Evolutionary conservation across 2,888 invertebrate species (phyloP).

Genomic region (Drosophila borborema): DNA sequence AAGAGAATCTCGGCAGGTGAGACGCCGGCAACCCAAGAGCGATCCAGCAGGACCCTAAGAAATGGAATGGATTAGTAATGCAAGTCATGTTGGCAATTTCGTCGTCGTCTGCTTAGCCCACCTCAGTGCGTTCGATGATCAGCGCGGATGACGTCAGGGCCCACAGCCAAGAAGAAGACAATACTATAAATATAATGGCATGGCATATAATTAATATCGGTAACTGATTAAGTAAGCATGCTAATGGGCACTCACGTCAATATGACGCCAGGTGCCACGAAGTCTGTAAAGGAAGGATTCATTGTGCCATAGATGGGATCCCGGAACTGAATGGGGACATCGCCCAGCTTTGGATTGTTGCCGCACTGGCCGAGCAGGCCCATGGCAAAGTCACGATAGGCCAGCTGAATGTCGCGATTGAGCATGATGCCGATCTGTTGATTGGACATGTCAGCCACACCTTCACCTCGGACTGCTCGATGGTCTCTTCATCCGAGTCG

Average conservation of each 20-base stretch:
- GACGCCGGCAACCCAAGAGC: constrained; percentile 97
- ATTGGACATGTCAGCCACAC: constrained; percentile 97
- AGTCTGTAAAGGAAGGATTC: constrained; percentile 97
- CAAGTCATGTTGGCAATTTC: neutral
- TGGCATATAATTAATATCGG: constrained; percentile 9
- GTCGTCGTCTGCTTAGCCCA: constrained; percentile 51
- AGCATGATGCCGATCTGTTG: constrained; percentile 97
- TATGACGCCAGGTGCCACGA: constrained; percentile 98
- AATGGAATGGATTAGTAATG: constrained; percentile 1
- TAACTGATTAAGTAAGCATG: constrained; percentile 9
- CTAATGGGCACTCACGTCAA: constrained; percentile 89
- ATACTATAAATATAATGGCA: constrained; percentile 87
- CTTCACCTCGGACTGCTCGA: constrained; percentile 94
- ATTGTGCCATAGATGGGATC: constrained; percentile 95
- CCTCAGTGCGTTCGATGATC: constrained; percentile 95
- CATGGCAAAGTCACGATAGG: constrained; percentile 94
- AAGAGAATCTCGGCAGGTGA: constrained; percentile 96
- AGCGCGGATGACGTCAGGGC: constrained; percentile 96
- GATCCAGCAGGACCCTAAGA: constrained; percentile 91
- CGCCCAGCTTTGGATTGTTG: constrained; percentile 93
- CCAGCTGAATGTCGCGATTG: constrained; percentile 93
- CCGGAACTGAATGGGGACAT: constrained; percentile 95
- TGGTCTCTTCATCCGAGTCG: constrained; percentile 93
- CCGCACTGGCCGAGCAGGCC: constrained; percentile 90
- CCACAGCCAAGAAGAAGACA: constrained; percentile 98